Conservation (phyloP, 2,113 vertebrate species). For the Bujurquina vittata region DNA sequence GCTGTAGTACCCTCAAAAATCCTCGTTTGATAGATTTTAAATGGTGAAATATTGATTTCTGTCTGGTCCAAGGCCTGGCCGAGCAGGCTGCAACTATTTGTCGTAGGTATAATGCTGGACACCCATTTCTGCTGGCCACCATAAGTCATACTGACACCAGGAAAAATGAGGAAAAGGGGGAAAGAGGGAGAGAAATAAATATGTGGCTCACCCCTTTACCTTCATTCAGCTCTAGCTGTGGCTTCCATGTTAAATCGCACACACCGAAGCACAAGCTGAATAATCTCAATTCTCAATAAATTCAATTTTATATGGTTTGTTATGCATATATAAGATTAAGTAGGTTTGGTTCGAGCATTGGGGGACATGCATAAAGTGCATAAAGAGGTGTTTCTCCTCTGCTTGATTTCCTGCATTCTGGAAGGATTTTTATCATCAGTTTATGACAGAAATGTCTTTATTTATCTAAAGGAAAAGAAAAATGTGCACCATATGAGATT, state of each 20-base stretch:
- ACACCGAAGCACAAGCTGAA: background rate
- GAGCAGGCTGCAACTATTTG: constrained; percentile 96
- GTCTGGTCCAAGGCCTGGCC: constrained; percentile 97
- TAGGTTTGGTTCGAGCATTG: background rate
- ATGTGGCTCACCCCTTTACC: constrained; percentile 39
- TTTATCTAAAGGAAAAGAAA: background rate
- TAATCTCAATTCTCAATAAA: background rate
- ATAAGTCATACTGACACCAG: constrained; percentile 80
- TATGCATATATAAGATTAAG: background rate
- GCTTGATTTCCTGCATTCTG: background rate
- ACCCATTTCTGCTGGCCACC: constrained; percentile 83
- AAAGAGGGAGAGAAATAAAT: constrained; percentile 64
- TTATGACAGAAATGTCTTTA: background rate
- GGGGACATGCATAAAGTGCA: background rate
- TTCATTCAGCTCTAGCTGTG: background rate
- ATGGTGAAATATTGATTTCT: constrained; percentile 99
- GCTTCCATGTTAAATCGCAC: constrained; percentile 1
- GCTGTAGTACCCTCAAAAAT: constrained; percentile 90
- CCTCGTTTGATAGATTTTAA: constrained; percentile 99
- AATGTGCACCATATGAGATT: background rate
- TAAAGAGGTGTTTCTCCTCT: background rate
- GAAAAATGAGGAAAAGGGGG: constrained; percentile 57
- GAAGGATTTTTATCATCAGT: background rate
- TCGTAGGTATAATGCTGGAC: constrained; percentile 92
- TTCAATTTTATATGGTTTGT: background rate